A percentile compares a stretch with the other conserved stretches of the same genome.
phyloP scores from a whole-genome alignment of 2,113 vertebrate species.

The Chloroceryle aenea region DNA sequence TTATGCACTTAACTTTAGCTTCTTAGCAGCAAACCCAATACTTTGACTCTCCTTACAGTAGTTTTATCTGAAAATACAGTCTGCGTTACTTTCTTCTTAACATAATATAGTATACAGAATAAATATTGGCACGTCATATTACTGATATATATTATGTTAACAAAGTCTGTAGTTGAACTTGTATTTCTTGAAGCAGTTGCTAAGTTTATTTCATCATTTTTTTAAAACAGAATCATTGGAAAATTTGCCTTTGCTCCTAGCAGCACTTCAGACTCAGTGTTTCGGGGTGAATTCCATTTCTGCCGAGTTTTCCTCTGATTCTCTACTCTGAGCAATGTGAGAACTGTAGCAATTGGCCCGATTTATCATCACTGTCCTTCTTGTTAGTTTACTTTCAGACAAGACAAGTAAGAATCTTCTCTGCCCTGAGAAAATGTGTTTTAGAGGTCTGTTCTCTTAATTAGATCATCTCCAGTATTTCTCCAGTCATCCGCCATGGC shows the following conservation, averaged over 20 bases:
- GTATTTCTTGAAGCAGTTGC: background rate
- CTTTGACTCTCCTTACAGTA: constrained; percentile 37
- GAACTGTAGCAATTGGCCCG: background rate
- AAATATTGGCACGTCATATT: constrained; percentile 58
- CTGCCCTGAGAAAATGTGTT: background rate
- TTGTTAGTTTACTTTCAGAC: background rate
- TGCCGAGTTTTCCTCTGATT: background rate
- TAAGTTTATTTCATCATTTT: background rate
- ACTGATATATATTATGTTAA: constrained; percentile 46
- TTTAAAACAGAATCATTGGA: background rate
- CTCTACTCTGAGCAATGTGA: background rate
- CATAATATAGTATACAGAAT: background rate
- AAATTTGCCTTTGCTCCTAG: background rate
- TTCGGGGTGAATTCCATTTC: background rate
- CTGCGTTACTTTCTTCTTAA: constrained; percentile 17
- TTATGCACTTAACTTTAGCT: constrained; percentile 54
- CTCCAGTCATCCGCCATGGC: background rate
- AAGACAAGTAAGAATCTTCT: background rate
- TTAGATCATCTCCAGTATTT: background rate
- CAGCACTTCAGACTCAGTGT: background rate
- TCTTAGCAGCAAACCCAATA: constrained; percentile 57
- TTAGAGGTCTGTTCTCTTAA: background rate
- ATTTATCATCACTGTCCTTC: background rate
- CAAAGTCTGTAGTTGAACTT: background rate
- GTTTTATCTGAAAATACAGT: constrained; percentile 39